Evolutionary conservation across 2,113 vertebrate genomes (phyloP).

Genomic region (Ameiurus melas): DNA sequence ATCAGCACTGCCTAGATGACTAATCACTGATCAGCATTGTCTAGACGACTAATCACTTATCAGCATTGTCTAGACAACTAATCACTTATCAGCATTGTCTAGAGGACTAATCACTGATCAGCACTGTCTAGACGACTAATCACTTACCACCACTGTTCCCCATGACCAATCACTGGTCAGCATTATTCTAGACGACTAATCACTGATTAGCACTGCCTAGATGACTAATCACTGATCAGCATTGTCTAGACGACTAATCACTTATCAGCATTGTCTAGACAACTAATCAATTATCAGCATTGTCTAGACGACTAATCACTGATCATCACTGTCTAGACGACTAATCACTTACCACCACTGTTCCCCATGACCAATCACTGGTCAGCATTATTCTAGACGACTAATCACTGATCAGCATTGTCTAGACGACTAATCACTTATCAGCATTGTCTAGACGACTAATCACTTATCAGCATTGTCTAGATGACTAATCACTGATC

Average conservation of each 20-base stretch:
- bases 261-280: background rate
- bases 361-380: background rate
- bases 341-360: too few species aligned
- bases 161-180: background rate
- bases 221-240: background rate
- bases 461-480: background rate
- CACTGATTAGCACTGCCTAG: background rate
- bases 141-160: background rate
- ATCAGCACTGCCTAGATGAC: background rate
- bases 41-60: background rate
- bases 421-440: too few species aligned
- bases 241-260: background rate
- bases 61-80: background rate
- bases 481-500: background rate
- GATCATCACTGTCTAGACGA: background rate
- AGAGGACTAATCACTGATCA: background rate
- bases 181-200: background rate
- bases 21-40: background rate
- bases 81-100: background rate
- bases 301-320: background rate
- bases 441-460: background rate
- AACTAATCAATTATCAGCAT: background rate
- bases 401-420: background rate
- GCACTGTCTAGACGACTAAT: too few species aligned
- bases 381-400: background rate